Base-by-base conservation (phyloP, 1,140 invertebrate genomes). In the Calephelis virginiensis region DNA sequence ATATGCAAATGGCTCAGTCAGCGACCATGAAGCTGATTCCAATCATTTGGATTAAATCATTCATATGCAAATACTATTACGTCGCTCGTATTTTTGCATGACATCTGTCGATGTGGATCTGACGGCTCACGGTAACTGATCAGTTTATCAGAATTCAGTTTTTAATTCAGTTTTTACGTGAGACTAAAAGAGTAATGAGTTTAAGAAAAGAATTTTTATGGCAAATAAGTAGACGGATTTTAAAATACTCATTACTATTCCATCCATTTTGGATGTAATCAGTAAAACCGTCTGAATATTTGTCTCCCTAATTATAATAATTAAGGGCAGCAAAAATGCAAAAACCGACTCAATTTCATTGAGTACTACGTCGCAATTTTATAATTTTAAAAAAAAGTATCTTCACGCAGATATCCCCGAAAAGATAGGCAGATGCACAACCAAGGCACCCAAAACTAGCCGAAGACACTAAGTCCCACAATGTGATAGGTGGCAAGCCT, bases 21-120 rank as follows among this genome's bases (percentile, higher is more conserved):
- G 50, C 28, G 14, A 53, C 14, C 50, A 53, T 53, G 50, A 17
- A 14, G 17, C 50, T 10, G 8, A 7, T 28, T 53, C 9, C 28
- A 17, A 53, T 53, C 50, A 17, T 9, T 53, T 28, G 50, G 50
- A 53, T 28, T 53, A 53, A 53, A 53, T 28, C 50, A 37, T 53
- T 53, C 50, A 53, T 53, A 53, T 53, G 50, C 50, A 53, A 53
- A 53, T 53, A 28, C 10, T 17, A 53, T 53, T 53, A 53, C 50
- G 50, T 4, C 17, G 50, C 17, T 10, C 50, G 50, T 53, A 10
- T 53, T 53, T 53, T 53, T 53, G 50, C 50, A 53, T 53, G 50
- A 53, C 14, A 53, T 53, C 50, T 53, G 50, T 53, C 50, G 17
- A 28, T 17, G 49, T 6, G 13, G 50, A 13, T 53, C n/a, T 17